A percentile compares a stretch with the other conserved stretches of the same genome.
phyloP scores from a whole-genome alignment of 2,888 invertebrate species.

The Hipparchia semele region DNA sequence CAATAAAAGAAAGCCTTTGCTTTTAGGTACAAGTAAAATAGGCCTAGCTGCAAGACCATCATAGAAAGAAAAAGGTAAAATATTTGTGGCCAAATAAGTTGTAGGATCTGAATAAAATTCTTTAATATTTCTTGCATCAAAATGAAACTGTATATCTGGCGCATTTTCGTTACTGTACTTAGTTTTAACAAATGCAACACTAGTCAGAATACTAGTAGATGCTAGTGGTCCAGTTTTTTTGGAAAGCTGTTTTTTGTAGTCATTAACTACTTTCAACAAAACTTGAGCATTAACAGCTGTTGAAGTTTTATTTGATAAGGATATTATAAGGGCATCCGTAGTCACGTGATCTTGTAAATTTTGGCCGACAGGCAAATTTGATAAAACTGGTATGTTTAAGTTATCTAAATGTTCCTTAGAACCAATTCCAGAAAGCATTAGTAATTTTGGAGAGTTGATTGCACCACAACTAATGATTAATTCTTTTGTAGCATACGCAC shows the following conservation, averaged over 20 bases:
- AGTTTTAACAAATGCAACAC: slow-evolving; percentile 85
- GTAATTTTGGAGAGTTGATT: slow-evolving; percentile 85
- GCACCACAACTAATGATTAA: slow-evolving; percentile 84
- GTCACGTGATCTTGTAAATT: slow-evolving; percentile 91
- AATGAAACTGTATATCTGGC: slow-evolving; percentile 87
- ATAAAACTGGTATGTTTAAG: slow-evolving; percentile 81
- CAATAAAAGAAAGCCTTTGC: slow-evolving; percentile 84
- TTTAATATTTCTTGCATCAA: slow-evolving; percentile 82
- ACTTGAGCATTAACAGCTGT: slow-evolving; percentile 69
- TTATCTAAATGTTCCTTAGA: slow-evolving; percentile 79
- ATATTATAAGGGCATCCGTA: slow-evolving; percentile 77
- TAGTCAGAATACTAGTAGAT: slow-evolving; percentile 79
- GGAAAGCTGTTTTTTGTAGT: slow-evolving; percentile 65
- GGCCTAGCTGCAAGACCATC: slow-evolving; percentile 85
- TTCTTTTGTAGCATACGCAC: slow-evolving; percentile 82
- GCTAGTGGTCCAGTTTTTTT: slow-evolving; percentile 80
- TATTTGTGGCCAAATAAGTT: slow-evolving; percentile 69
- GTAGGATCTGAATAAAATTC: slow-evolving; percentile 84
- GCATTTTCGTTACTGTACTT: slow-evolving; percentile 66
- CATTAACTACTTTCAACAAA: slow-evolving; percentile 67
- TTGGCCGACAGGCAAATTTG: slow-evolving; percentile 87
- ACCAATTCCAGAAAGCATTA: slow-evolving; percentile 87
- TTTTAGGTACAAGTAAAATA: slow-evolving; percentile 84
- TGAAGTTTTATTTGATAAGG: slow-evolving; percentile 80
- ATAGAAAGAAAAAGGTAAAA: slow-evolving; percentile 85